Conservation (phyloP, 2,797 vertebrate species). For the Sebastes dallii region DNA sequence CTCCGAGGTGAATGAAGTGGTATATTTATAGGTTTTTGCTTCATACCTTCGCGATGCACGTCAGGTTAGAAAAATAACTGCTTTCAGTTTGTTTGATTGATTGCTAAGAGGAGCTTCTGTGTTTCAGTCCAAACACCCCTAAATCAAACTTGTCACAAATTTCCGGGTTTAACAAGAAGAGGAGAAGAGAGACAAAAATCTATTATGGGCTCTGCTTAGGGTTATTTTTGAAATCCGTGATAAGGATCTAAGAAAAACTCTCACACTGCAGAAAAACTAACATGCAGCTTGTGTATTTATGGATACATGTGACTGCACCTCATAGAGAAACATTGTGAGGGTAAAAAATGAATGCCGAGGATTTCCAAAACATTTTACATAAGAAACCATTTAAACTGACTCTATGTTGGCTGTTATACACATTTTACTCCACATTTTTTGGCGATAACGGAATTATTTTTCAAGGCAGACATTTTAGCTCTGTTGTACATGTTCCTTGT, state of each 20-base stretch:
- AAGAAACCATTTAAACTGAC: neutral
- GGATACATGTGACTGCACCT: neutral
- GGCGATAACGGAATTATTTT: neutral
- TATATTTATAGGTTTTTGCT: conserved; percentile 78
- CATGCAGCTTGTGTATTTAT: conserved; percentile 28
- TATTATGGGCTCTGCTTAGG: conserved; percentile 45
- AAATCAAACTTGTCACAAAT: conserved; percentile 84
- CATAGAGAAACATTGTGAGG: neutral
- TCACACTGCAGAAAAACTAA: conserved; percentile 14
- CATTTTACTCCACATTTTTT: neutral
- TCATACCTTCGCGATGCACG: conserved; percentile 73
- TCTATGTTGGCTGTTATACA: neutral
- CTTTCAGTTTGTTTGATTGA: conserved; percentile 84
- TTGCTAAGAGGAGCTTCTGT: conserved; percentile 81
- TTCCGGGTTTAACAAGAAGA: conserved; percentile 79
- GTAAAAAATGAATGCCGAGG: neutral
- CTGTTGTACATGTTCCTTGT: neutral
- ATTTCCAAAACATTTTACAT: neutral
- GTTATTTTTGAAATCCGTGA: conserved; percentile 50
- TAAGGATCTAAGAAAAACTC: conserved; percentile 55
- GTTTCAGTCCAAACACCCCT: conserved; percentile 84
- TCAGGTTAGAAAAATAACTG: conserved; percentile 83
- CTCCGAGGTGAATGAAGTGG: conserved; percentile 46
- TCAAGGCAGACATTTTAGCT: neutral
- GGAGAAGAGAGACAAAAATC: conserved; percentile 56